Evolutionary conservation across 2,797 vertebrate species (phyloP), one percentile per base, ranked within the genome.

Genomic region (Lithobates pipiens): DNA sequence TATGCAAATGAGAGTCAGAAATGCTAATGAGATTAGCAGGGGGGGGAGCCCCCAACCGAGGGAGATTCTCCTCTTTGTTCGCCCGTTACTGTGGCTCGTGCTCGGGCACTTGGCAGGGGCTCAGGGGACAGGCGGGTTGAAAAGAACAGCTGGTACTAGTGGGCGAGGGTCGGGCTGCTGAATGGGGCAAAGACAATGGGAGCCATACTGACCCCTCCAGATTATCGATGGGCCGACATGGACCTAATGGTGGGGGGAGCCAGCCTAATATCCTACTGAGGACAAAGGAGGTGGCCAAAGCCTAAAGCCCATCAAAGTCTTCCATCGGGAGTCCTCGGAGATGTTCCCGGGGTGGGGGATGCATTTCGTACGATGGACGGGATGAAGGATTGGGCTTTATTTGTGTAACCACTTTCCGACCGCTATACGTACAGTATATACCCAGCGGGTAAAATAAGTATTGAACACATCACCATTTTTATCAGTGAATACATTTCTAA

Each of bases 61-160:
- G 70, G 42, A 63, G 85, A 79, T 87, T 79, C 85, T 76, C 61
- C 68, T 76, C 81, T 87, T 87, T 87, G 85, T 87, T 46, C 3
- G 39, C 3, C 65, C 11, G 42, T 83, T 76, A 57, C 84, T 76
- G 80, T 44, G 76, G 76, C 80, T 83, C 54, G 67, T 85, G 87
- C 80, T 78, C 36, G 63, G 80, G 70, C 18, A n/a, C 80, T 83
- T 15, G 71, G 65, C 71, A 83, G 72, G 69, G 34, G 46, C 76
- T 39, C 80, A 27, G 11, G 75, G 67, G 76, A 63, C 42, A 27
- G 15, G 32, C 25, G 10, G 65, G 54, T 36, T 54, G 36, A 67
- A 80, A 57, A 36, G 65, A 73, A 85, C 87, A 83, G 87, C 79
- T 78, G 83, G 76, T 34, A 39, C n/a, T 36, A 50, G 71, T 27